phyloP scores from a whole-genome alignment of 2,888 invertebrate genomes.

The Thysanoteuthis rhombus region DNA sequence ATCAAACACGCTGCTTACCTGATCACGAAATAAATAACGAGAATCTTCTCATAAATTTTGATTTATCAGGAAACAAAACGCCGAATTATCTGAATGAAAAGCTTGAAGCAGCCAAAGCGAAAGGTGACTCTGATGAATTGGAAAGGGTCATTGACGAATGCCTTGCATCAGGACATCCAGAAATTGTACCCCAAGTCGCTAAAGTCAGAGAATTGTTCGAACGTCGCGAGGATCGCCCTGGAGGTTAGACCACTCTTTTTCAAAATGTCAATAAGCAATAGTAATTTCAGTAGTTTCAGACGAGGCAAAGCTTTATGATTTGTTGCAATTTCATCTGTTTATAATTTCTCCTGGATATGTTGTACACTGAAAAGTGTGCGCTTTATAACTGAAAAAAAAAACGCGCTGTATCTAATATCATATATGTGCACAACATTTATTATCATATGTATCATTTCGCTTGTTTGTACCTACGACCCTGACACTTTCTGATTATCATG shows the following conservation, averaged over 20 bases:
- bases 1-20: neutral
- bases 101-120: neutral
- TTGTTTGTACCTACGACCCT: too few species aligned
- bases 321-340: too few species aligned
- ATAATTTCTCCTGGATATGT: too few species aligned
- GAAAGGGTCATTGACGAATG: slow-evolving; percentile 16
- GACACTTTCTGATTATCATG: too few species aligned
- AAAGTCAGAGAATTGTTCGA: neutral
- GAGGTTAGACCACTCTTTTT: neutral
- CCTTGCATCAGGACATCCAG: neutral
- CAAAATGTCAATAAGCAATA: neutral
- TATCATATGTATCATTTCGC: too few species aligned
- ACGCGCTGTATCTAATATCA: too few species aligned
- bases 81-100: neutral
- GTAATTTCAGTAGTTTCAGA: too few species aligned
- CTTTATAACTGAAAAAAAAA: too few species aligned
- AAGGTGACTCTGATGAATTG: neutral
- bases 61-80: neutral
- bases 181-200: neutral
- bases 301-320: too few species aligned
- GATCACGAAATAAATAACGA: neutral
- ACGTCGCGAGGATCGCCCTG: neutral
- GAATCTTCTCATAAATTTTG: neutral
- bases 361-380: too few species aligned
- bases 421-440: too few species aligned